These are phyloP conservation scores for Jaculus jaculus DNA, from an alignment of 2,113 vertebrate species.

Conservation along the genomic window DNA sequence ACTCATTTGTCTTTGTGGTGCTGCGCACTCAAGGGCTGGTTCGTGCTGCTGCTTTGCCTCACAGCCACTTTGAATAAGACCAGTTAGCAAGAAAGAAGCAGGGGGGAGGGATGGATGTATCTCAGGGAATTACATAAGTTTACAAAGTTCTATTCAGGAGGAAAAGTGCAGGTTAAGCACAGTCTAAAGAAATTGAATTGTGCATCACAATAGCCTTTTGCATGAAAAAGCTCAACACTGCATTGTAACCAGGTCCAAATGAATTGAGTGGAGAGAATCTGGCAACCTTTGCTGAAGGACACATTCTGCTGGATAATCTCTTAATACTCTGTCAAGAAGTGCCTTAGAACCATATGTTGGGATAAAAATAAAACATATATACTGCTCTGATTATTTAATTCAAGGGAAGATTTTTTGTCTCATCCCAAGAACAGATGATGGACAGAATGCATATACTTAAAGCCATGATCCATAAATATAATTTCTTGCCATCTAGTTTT, in stretches of 20 bases:
- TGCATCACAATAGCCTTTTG: background rate
- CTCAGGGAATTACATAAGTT: background rate
- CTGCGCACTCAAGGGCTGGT: constrained; percentile 27
- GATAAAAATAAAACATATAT: constrained; percentile 50
- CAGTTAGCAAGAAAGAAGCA: constrained; percentile 29
- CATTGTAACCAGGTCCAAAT: background rate
- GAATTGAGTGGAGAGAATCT: background rate
- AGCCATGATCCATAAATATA: constrained; percentile 23
- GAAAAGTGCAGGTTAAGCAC: constrained; percentile 33
- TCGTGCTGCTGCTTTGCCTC: constrained; percentile 51
- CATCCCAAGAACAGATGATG: background rate
- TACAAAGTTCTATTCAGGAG: constrained; percentile 8
- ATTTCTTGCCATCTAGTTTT: constrained; percentile 22
- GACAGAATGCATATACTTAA: background rate
- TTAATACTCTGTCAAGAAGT: constrained; percentile 58
- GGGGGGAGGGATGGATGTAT: constrained; percentile 11
- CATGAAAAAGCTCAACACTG: background rate
- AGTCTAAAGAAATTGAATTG: constrained; percentile 28
- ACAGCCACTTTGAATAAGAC: constrained; percentile 14
- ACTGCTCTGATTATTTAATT: constrained; percentile 44
- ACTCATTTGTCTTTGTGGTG: constrained; percentile 66
- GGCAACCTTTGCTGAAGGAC: constrained; percentile 46
- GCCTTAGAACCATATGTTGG: constrained; percentile 42
- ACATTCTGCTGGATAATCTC: constrained; percentile 19
- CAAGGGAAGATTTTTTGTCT: constrained; percentile 23